Conservation (phyloP, 2,113 vertebrate species). For the Gymnogyps californianus region DNA sequence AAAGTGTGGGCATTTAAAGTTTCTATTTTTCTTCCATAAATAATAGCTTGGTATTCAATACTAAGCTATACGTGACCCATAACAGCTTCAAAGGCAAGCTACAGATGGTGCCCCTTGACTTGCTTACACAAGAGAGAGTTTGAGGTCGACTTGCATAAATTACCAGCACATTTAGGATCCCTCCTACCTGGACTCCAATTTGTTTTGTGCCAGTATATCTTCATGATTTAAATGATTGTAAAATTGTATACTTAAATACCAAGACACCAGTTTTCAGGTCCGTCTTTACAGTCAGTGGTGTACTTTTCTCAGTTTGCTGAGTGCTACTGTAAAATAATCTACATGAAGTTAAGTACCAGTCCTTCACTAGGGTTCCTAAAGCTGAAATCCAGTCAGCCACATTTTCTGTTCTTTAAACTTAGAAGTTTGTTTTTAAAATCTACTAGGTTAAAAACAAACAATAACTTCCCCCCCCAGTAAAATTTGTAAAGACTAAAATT, state of each 20-base stretch:
- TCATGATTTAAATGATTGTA: not conserved
- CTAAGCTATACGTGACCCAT: not conserved
- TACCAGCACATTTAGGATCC: not conserved
- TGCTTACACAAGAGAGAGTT: not conserved
- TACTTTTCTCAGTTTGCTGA: not conserved
- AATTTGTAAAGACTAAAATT: not conserved
- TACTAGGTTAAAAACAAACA: not conserved
- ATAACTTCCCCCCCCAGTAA: not conserved
- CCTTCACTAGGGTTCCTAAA: not conserved
- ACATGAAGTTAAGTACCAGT: not conserved
- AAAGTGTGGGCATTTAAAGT: not conserved
- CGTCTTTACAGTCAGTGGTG: not conserved
- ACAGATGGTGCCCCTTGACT: slow-evolving; percentile 32
- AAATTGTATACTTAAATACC: not conserved
- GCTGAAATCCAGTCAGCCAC: not conserved
- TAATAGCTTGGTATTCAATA: not conserved
- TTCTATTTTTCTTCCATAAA: not conserved
- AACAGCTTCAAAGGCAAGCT: not conserved
- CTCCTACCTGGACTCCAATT: not conserved
- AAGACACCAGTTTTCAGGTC: not conserved
- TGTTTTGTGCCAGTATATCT: not conserved
- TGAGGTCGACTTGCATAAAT: not conserved
- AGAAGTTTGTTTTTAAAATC: not conserved
- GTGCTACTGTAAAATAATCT: not conserved
- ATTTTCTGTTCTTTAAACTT: not conserved